Evolutionary conservation across 2,797 vertebrate genomes (phyloP).

Genomic region (Jordanella pulchra): DNA sequence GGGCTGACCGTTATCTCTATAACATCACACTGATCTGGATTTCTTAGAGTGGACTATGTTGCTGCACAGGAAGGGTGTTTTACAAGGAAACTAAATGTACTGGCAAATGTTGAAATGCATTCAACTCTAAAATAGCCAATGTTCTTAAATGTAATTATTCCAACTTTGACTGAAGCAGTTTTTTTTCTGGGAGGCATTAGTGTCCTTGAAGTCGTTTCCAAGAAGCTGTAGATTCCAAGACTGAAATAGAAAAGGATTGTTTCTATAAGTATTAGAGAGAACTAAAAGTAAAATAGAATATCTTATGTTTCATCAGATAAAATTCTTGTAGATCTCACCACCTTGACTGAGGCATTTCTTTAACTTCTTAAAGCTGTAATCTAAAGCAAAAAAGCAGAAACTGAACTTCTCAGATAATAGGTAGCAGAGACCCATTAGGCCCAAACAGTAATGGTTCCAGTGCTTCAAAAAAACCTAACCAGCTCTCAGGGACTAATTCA

Average conservation of each 20-base stretch:
- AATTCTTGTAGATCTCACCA: background rate
- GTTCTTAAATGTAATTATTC: constrained; percentile 29
- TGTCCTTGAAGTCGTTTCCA: constrained; percentile 14
- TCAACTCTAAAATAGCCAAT: constrained; percentile 19
- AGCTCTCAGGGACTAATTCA: constrained; percentile 22
- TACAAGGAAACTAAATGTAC: constrained; percentile 13
- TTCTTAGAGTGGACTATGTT: background rate
- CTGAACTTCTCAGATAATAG: constrained; percentile 12
- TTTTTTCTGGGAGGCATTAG: constrained; percentile 5
- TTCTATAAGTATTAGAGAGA: background rate
- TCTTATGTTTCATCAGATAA: background rate
- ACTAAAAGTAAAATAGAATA: constrained; percentile 11
- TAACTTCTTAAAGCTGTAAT: background rate
- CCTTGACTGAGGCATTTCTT: background rate
- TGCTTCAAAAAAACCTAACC: constrained; percentile 23
- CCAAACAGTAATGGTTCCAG: background rate
- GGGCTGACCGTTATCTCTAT: background rate
- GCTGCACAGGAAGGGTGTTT: constrained; percentile 25
- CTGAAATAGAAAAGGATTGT: background rate
- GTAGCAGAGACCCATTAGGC: constrained; percentile 34
- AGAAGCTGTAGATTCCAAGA: constrained; percentile 6
- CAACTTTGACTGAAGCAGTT: constrained; percentile 1
- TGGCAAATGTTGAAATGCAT: constrained; percentile 14
- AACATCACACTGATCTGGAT: constrained; percentile 11
- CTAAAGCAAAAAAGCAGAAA: constrained; percentile 9